Evolutionary conservation across 2,888 invertebrate species (phyloP), one percentile per base, ranked within the genome.

Genomic region (Dusona sp.): DNA sequence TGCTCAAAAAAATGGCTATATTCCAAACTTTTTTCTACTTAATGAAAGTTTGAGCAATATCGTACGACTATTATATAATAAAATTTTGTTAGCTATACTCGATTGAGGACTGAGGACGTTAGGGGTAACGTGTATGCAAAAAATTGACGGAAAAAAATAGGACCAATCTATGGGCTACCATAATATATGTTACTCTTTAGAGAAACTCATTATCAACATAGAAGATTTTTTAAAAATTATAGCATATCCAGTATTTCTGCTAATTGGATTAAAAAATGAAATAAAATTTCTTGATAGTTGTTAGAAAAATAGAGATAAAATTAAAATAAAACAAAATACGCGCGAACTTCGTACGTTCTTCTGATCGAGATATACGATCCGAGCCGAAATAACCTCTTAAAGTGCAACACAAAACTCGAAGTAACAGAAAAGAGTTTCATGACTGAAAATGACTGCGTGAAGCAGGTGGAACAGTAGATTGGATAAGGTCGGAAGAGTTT

Each of bases 401-500:
- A 89, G 87, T 84, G 85, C 77, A 87, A 74, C 77, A 81, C 78
- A 68, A 67, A 78, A 85, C 74, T 85, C 74, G 74, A 79, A 74
- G 51, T 57, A 54, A 25, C 87, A 85, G 85, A 83, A 87, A 86
- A 79, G 89, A 88, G 89, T 88, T 90, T 89, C 84, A 79, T 83
- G 88, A 80, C 83, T 81, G 88, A 89, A 85, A 87, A 87, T 75
- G 84, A 88, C 88, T 82, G 89, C 88, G 88, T 88, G 90, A 89
- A 90, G 89, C 90, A 90, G 90, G 90, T 91, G 90, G 89, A 89
- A 87, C 87, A 89, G 85, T 88, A 92, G 90, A 92, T 92, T 91
- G 91, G 90, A 89, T 87, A 89, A 89, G 88, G 85, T 77, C 29
- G 54, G 88, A 80, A 87, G 74, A 80, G 77, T 80, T 72, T 68